phyloP scores from a whole-genome alignment of 2,113 vertebrate genomes.

The Platysternon megacephalum region DNA sequence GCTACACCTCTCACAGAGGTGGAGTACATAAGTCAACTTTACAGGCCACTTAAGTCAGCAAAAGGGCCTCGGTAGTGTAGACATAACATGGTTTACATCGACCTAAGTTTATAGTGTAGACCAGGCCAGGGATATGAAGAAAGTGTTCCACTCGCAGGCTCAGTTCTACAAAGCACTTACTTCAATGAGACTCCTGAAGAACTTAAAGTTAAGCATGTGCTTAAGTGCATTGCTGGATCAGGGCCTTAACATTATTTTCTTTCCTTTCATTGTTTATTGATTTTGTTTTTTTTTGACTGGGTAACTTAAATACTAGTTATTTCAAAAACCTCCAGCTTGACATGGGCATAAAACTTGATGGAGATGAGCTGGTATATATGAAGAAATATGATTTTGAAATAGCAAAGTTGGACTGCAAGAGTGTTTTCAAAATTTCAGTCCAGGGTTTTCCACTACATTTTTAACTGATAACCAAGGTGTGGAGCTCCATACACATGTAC shows the following conservation, averaged over 20 bases:
- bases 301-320: background rate
- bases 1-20: too few species aligned
- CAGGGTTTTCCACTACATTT: background rate
- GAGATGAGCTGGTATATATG: background rate
- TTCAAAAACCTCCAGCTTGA: background rate
- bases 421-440: background rate
- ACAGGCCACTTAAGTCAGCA: too few species aligned
- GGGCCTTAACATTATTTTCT: background rate
- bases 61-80: too few species aligned
- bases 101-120: too few species aligned
- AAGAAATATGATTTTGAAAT: background rate
- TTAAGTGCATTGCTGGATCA: background rate
- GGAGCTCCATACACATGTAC: background rate
- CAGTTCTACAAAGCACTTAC: background rate
- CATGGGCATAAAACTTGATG: background rate
- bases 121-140: background rate
- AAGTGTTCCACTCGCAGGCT: rapidly evolving
- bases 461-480: background rate
- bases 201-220: background rate
- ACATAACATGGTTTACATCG: too few species aligned
- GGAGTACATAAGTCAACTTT: too few species aligned
- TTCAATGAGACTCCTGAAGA: background rate
- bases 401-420: background rate
- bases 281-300: background rate
- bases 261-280: background rate